A percentile compares a stretch with the other conserved stretches of the same genome.
phyloP scores from a whole-genome alignment of 2,113 vertebrate species.

The Tapirus terrestris region DNA sequence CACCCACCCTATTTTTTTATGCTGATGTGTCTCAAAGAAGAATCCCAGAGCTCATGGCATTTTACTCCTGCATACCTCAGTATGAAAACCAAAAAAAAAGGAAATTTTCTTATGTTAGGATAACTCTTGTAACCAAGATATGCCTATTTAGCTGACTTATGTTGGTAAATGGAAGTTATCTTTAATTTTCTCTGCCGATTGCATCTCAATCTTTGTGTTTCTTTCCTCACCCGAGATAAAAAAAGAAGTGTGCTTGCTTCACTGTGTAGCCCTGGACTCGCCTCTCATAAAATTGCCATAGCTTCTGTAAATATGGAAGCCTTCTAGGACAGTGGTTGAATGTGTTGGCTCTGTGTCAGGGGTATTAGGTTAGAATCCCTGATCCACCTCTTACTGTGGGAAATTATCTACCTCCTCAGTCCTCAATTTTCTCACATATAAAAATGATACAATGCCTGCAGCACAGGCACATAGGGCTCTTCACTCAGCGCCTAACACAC shows the following conservation, averaged over 20 bases:
- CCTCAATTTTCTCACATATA: not conserved
- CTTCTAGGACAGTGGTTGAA: not conserved
- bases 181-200: not conserved
- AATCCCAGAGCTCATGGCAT: not conserved
- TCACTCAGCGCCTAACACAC: not conserved
- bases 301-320: not conserved
- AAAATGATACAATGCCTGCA: not conserved
- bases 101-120: not conserved
- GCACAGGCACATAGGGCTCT: not conserved
- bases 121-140: not conserved
- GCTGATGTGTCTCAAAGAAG: not conserved
- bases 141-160: not conserved
- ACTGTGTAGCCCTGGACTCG: not conserved
- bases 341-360: not conserved
- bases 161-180: not conserved
- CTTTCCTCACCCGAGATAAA: not conserved
- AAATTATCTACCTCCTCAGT: not conserved
- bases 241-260: not conserved
- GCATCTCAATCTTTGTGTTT: not conserved
- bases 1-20: not conserved
- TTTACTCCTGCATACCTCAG: not conserved
- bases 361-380: not conserved
- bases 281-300: not conserved
- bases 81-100: not conserved
- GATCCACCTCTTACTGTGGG: not conserved